Percentiles rank a stretch among this genome's conserved stretches.
Evolutionary conservation across 1,140 invertebrate species (phyloP).

Genomic region (Ceratina australensis): DNA sequence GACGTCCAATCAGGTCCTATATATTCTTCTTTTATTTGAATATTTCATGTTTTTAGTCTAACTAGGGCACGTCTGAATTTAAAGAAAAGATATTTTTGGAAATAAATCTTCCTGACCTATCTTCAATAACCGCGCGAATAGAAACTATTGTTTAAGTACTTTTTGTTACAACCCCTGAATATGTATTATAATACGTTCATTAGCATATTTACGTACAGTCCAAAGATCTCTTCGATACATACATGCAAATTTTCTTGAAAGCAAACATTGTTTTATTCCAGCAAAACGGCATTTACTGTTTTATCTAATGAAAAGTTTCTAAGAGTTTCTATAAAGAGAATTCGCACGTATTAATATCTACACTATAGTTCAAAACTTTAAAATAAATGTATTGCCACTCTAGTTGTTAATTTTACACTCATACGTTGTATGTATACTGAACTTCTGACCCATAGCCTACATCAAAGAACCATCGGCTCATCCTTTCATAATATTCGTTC

Average conservation of each 20-base stretch:
- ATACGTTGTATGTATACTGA: too few species aligned
- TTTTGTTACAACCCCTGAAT: neutral
- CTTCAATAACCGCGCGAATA: neutral
- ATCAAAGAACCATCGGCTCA: neutral
- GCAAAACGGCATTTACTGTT: too few species aligned
- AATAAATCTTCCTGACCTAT: neutral
- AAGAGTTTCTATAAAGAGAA: neutral
- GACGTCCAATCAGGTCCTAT: too few species aligned
- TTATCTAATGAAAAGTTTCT: too few species aligned
- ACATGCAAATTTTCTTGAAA: neutral
- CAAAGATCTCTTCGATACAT: slow-evolving; percentile 36
- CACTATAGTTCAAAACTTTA: neutral
- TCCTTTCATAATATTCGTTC: neutral
- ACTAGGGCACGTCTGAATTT: too few species aligned
- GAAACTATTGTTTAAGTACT: neutral
- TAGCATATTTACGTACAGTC: slow-evolving; percentile 29
- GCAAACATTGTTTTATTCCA: too few species aligned
- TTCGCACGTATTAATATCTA: neutral
- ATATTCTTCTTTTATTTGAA: too few species aligned
- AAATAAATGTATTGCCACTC: too few species aligned
- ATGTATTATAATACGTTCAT: neutral
- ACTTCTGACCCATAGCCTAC: neutral
- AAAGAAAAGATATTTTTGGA: too few species aligned
- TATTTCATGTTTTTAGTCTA: too few species aligned
- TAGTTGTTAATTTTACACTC: too few species aligned